phyloP scores from a whole-genome alignment of 2,888 invertebrate species.

The Dasysyrphus albostriatus region DNA sequence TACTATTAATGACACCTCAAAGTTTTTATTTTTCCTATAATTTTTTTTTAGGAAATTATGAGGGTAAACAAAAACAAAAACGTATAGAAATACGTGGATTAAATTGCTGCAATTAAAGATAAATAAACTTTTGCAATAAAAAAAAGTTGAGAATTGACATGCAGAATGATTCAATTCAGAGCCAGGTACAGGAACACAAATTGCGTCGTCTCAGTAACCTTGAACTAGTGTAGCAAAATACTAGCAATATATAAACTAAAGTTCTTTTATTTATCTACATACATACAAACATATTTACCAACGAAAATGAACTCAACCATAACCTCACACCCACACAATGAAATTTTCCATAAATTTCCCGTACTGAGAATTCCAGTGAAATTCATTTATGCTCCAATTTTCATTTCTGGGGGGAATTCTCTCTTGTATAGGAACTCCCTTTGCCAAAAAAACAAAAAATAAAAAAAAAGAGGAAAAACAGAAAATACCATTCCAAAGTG shows the following conservation, averaged over 20 bases:
- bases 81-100: conserved; percentile 3
- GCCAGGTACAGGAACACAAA: conserved; percentile 40
- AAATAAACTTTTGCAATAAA: conserved; percentile 34
- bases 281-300: not conserved
- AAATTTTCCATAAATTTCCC: conserved; percentile 35
- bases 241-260: conserved; percentile 54
- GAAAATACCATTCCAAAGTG: conserved; percentile 4
- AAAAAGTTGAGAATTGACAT: not conserved
- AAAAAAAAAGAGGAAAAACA: conserved; percentile 29
- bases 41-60: not conserved
- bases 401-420: not conserved
- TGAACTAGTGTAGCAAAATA: conserved; percentile 63
- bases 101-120: conserved; percentile 61
- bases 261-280: conserved; percentile 6
- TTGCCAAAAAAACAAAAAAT: not conserved
- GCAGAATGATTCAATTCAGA: conserved; percentile 44
- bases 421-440: not conserved
- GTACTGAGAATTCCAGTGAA: conserved; percentile 55
- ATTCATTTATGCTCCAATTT: conserved; percentile 53
- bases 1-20: conserved; percentile 46
- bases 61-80: conserved; percentile 4
- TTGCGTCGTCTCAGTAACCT: conserved; percentile 74
- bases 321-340: conserved; percentile 40
- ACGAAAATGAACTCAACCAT: not conserved
- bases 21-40: not conserved